A percentile compares a stretch with the other conserved stretches of the same genome.
These are phyloP conservation scores for Schizothorax lantsangensis DNA, from an alignment of 2,797 vertebrate species.

Conservation along the genomic window DNA sequence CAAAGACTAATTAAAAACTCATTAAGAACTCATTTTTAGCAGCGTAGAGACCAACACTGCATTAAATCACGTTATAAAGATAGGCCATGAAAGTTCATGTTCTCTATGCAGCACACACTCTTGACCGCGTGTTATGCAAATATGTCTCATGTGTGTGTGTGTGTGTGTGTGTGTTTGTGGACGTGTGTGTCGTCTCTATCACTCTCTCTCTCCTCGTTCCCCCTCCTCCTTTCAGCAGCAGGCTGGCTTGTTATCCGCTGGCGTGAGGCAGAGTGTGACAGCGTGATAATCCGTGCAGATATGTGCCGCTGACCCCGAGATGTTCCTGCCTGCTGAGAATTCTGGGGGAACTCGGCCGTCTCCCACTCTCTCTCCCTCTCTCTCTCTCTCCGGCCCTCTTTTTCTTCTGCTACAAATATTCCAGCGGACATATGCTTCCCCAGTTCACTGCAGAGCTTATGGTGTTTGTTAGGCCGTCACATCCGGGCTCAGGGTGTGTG, in stretches of 20 bases:
- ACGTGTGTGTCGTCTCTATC: slow-evolving; percentile 36
- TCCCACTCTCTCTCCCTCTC: slow-evolving; percentile 12
- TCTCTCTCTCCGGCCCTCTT: slow-evolving; percentile 41
- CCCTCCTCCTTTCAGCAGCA: slow-evolving; percentile 44
- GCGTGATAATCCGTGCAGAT: slow-evolving; percentile 79
- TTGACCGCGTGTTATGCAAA: slow-evolving; percentile 8
- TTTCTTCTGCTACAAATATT: slow-evolving; percentile 58
- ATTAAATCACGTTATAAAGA: slow-evolving; percentile 1
- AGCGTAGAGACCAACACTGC: neutral
- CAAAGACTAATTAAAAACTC: neutral
- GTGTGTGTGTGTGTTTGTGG: neutral
- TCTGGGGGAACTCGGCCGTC: slow-evolving; percentile 70
- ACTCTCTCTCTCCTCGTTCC: slow-evolving; percentile 42
- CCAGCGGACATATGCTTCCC: slow-evolving; percentile 59
- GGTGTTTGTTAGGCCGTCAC: slow-evolving; percentile 61
- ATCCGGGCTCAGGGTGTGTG: slow-evolving; percentile 52
- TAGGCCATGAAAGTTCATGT: neutral
- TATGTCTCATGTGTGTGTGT: slow-evolving; percentile 1
- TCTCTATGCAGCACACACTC: slow-evolving; percentile 1
- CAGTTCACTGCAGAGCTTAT: slow-evolving; percentile 59
- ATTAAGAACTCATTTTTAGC: neutral
- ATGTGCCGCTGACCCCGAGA: slow-evolving; percentile 81
- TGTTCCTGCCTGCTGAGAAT: slow-evolving; percentile 70
- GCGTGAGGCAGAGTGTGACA: slow-evolving; percentile 75
- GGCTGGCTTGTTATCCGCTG: slow-evolving; percentile 76